Conservation (phyloP, 2,888 invertebrate genomes). For the Leptarthrus brevirostris region DNA sequence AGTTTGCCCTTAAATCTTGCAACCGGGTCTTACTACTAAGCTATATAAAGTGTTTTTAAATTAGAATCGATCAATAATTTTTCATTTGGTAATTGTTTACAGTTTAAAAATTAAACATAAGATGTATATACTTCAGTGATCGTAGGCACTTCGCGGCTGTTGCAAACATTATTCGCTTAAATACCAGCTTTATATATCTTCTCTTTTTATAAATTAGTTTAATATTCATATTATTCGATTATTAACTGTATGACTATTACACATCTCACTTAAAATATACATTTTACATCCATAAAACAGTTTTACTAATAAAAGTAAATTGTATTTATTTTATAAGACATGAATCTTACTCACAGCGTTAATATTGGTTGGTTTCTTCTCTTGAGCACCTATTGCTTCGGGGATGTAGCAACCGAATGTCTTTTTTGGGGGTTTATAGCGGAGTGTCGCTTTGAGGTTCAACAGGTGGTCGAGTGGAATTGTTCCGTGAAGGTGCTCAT, state of each 20-base stretch:
- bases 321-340: constrained; percentile 24
- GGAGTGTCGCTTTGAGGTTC: too few relatives aligned
- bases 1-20: constrained; percentile 37
- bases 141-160: constrained; percentile 39
- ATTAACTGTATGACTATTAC: constrained; percentile 21
- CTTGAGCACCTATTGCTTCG: too few relatives aligned
- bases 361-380: too few relatives aligned
- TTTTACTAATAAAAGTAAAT: constrained; percentile 28
- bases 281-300: constrained; percentile 32
- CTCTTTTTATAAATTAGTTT: constrained; percentile 36
- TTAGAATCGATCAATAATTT: constrained; percentile 16
- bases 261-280: constrained; percentile 41
- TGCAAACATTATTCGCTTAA: constrained; percentile 38
- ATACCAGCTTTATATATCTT: constrained; percentile 15
- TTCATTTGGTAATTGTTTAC: constrained; percentile 38
- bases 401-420: too few relatives aligned
- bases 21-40: constrained; percentile 28
- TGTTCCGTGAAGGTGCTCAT: too few relatives aligned
- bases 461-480: too few relatives aligned
- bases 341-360: constrained; percentile 28
- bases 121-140: constrained; percentile 38
- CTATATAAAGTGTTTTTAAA: constrained; percentile 14
- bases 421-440: too few relatives aligned
- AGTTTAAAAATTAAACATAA: constrained; percentile 38
- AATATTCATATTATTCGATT: not conserved